Conservation (phyloP, 2,797 vertebrate genomes). For the Acestrorhynchus altus region DNA sequence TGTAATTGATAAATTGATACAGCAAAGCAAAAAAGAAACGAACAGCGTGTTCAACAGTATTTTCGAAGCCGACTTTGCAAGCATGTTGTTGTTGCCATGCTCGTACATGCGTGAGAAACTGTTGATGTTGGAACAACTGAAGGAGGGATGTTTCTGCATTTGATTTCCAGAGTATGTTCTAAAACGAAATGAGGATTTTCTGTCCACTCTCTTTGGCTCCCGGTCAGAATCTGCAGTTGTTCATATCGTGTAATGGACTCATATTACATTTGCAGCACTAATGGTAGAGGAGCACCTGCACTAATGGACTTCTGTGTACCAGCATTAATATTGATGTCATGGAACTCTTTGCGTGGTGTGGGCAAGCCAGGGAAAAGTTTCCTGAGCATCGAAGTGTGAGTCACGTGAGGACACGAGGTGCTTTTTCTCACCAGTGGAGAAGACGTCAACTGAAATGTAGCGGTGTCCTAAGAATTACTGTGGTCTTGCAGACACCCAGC, state of each 20-base stretch:
- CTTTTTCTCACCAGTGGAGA: conserved; percentile 12
- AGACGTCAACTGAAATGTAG: conserved; percentile 27
- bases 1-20: neutral
- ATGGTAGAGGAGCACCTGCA: conserved; percentile 25
- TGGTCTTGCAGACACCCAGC: neutral
- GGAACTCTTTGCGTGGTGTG: conserved; percentile 14
- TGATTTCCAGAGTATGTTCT: neutral
- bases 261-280: conserved; percentile 36
- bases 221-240: neutral
- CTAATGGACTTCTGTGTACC: conserved; percentile 42
- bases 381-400: conserved; percentile 4
- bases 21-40: conserved; percentile 43
- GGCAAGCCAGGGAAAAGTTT: conserved; percentile 20
- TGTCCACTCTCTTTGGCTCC: conserved; percentile 3
- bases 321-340: conserved; percentile 53
- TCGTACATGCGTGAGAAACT: neutral
- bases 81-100: conserved; percentile 18
- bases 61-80: conserved; percentile 23
- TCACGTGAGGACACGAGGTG: conserved; percentile 8
- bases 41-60: conserved; percentile 20
- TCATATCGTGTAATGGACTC: conserved; percentile 21
- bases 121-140: neutral
- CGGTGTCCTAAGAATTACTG: conserved; percentile 1
- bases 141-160: neutral
- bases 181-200: neutral